A percentile compares a stretch with the other conserved stretches of the same genome.
Evolutionary conservation across 2,888 invertebrate species (phyloP).

Genomic region (Balanococcus diminutus): DNA sequence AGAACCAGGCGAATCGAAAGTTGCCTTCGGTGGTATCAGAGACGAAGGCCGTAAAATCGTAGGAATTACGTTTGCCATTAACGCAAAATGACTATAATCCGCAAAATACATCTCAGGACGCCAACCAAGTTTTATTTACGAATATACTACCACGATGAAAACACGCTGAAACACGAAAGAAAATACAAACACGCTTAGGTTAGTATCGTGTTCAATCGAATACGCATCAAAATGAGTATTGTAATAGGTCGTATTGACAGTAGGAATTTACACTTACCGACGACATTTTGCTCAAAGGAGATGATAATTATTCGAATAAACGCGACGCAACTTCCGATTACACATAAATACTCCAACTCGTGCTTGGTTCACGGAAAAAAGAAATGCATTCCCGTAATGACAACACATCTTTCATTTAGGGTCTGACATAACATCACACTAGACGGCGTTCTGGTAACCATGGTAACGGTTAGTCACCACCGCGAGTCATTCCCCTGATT

Average conservation of each 20-base stretch:
- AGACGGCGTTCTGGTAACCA: constrained; percentile 5
- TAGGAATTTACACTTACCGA: neutral
- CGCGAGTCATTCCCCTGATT: neutral
- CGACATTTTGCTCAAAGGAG: neutral
- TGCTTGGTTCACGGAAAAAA: neutral
- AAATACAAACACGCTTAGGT: neutral
- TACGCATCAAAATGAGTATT: neutral
- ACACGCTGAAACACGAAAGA: neutral
- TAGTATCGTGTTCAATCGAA: neutral
- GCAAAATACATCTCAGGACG: constrained; percentile 45
- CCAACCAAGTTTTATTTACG: neutral
- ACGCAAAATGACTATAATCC: constrained; percentile 43
- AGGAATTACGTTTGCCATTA: constrained; percentile 38
- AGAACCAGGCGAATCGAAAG: constrained; percentile 56
- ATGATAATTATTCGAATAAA: neutral
- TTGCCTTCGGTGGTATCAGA: constrained; percentile 54
- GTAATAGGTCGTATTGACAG: no score
- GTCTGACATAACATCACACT: constrained; percentile 12
- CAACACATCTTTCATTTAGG: neutral
- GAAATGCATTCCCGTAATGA: neutral
- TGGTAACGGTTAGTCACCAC: constrained; percentile 13
- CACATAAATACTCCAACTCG: neutral
- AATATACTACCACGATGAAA: neutral
- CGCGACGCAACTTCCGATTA: neutral
- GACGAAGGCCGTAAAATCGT: constrained; percentile 42